Evolutionary conservation across 2,888 invertebrate species (phyloP).

Genomic region (Dynastes hyllus): DNA sequence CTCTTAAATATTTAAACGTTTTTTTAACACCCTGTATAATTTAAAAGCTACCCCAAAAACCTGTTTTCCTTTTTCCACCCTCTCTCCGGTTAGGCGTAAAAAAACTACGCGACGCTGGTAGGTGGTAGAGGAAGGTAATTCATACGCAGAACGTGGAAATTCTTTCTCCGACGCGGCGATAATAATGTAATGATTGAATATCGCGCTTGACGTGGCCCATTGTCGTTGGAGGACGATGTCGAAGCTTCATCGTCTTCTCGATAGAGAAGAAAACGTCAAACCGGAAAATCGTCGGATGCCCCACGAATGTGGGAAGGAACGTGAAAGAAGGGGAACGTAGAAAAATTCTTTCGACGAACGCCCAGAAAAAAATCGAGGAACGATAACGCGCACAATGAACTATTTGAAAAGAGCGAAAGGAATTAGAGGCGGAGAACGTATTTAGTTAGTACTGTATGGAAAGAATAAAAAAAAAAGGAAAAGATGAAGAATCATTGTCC

Average conservation of each 20-base stretch:
- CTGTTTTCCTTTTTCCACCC: background rate
- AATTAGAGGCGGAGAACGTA: constrained; percentile 6
- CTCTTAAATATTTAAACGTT: no score
- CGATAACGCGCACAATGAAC: constrained; percentile 18
- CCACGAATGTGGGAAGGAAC: background rate
- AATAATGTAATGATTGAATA: constrained; percentile 35
- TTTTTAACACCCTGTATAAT: background rate
- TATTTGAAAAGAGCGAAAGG: constrained; percentile 19
- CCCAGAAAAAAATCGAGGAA: constrained; percentile 3
- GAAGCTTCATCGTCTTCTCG: background rate
- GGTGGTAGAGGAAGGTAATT: constrained; percentile 17
- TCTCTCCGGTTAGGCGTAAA: no score
- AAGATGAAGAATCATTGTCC: constrained; percentile 2
- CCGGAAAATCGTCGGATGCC: constrained; percentile 4
- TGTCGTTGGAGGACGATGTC: constrained; percentile 21
- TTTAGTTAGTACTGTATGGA: background rate
- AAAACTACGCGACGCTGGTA: no score
- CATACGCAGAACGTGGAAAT: constrained; percentile 14
- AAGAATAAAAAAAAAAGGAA: background rate
- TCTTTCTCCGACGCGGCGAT: constrained; percentile 16
- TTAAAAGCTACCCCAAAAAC: background rate
- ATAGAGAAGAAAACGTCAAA: background rate
- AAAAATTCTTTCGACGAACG: background rate
- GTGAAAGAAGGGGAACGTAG: background rate
- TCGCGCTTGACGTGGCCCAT: constrained; percentile 35